Evolutionary conservation across 1,140 invertebrate species (phyloP), one percentile per base, ranked within the genome.

Genomic region (Onthophagus taurus): DNA sequence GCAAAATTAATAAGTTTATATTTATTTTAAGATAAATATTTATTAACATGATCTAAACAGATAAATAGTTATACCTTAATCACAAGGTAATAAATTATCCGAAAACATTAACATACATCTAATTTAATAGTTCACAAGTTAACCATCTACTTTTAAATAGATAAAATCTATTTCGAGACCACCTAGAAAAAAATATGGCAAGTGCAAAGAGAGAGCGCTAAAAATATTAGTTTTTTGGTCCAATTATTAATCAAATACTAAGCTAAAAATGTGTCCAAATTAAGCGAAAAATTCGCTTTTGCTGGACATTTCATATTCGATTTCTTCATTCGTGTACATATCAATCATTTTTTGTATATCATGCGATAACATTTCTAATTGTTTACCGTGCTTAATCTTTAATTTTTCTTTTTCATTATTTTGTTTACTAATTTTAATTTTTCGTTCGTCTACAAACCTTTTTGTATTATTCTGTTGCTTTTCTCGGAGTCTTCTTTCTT

Each of bases 381-480:
- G 91, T 57, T 96, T 92, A 43, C 87, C 81, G 59, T 99, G 96
- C 16, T 84, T 78, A 17, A 87, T 81, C 56, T 89, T 89, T 23
- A 99, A 70, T 61, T 91, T 90, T 54, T 99, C 93, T 60, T 88
- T 89, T 64, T 98, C 93, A 50, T 91, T 83, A 42, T 78, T 81
- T 60, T 97, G 94, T 58, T 94, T 89, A 53, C 92, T 86, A 41
- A 85, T 83, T 23, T 78, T 77, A 39, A 76, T 77, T 72, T 89
- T 97, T 36, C 92, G 76, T 66, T 99, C 95, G 56, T 99, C 96
- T 72, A 98, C 86, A 60, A 99, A 99, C 57, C 94, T 91, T 67
- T 99, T 99, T 12, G 93, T 95, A 64, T 99, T 99, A 61, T 97
- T 98, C 58, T 97, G 92, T 59, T 97, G 96, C 57, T 98, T 90